Conservation (phyloP, 1,140 invertebrate species). For the Drosophila prosaltans region DNA sequence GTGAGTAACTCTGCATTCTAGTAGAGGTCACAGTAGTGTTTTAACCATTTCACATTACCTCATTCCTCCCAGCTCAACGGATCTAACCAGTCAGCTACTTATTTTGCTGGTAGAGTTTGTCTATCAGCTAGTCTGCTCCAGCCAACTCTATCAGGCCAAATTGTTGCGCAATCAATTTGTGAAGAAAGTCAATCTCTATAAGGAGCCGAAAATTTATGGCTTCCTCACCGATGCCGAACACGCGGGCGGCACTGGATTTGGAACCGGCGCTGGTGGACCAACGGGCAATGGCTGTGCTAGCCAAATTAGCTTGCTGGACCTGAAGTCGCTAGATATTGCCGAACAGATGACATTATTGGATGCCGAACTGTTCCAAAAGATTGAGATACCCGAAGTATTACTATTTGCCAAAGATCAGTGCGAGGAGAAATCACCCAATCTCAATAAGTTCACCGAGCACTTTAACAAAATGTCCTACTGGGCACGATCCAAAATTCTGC, state of each 20-base stretch:
- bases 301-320: conserved; percentile 87
- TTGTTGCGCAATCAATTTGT: conserved; percentile 94
- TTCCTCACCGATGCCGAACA: conserved; percentile 39
- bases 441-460: conserved; percentile 98
- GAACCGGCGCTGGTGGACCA: not conserved
- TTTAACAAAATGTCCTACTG: conserved; percentile 99
- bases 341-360: conserved; percentile 99
- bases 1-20: conserved; percentile 87
- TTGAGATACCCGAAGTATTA: conserved; percentile 98
- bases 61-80: conserved; percentile 87
- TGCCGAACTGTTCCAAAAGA: conserved; percentile 97
- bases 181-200: conserved; percentile 87
- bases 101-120: conserved; percentile 95
- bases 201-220: conserved; percentile 62
- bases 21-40: not conserved
- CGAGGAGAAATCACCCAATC: conserved; percentile 97
- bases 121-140: conserved; percentile 93
- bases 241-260: conserved; percentile 4
- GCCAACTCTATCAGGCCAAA: conserved; percentile 94
- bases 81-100: conserved; percentile 90
- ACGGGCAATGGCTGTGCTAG: not conserved
- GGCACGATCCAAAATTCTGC: conserved; percentile 92
- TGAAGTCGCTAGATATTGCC: conserved; percentile 93
- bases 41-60: not conserved
- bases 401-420: conserved; percentile 99